These are phyloP conservation scores for Lamellibrachia luymesi DNA, from an alignment of 1,140 invertebrate genomes.

Conservation along the genomic window DNA sequence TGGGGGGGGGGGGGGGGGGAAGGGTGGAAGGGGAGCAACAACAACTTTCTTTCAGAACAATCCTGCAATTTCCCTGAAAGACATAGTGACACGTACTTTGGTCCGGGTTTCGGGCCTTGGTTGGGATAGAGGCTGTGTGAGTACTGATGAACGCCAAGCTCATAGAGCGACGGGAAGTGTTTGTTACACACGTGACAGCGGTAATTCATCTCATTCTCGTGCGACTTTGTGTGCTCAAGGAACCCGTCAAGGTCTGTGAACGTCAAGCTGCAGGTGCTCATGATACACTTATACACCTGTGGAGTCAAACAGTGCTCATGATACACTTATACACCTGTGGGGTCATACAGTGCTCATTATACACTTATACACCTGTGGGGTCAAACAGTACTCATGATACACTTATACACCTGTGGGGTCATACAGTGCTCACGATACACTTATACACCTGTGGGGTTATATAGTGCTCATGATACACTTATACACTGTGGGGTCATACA, in stretches of 20 bases:
- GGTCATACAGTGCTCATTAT: too few species aligned
- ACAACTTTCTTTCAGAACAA: background rate
- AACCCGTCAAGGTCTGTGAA: conserved; percentile 68
- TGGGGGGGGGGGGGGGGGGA: too few species aligned
- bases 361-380: too few species aligned
- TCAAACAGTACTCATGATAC: too few species aligned
- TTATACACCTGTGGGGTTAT: background rate
- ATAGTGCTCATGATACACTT: conserved; percentile 67
- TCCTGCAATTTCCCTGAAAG: background rate
- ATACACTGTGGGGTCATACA: conserved; percentile 58
- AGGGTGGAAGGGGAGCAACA: too few species aligned
- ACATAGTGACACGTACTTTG: conserved; percentile 46
- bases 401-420: background rate
- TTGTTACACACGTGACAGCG: conserved; percentile 67
- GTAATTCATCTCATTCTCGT: conserved; percentile 65
- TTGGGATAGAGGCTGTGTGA: conserved; percentile 61
- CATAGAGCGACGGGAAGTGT: conserved; percentile 63
- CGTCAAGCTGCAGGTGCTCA: conserved; percentile 64
- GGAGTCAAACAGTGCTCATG: conserved; percentile 29
- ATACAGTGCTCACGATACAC: background rate
- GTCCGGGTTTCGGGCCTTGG: conserved; percentile 51
- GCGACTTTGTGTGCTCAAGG: conserved; percentile 63
- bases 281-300: conserved; percentile 69
- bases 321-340: background rate
- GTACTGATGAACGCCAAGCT: conserved; percentile 67